Percentiles rank a stretch among this genome's conserved stretches.
These are phyloP conservation scores for Leptodactylus fallax DNA, from an alignment of 2,797 vertebrate genomes.

Conservation along the genomic window DNA sequence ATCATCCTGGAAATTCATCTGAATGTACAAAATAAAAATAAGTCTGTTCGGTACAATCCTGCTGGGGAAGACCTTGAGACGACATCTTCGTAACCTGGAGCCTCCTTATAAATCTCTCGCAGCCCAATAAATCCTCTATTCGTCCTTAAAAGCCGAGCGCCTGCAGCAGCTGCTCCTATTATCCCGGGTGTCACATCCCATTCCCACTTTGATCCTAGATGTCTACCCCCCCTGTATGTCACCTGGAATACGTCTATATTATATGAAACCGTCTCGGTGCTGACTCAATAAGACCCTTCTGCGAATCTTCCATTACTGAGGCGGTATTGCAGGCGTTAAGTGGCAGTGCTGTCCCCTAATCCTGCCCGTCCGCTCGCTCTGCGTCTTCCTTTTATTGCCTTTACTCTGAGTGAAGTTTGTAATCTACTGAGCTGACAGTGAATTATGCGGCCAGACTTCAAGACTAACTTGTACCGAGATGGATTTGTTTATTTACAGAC, in stretches of 20 bases:
- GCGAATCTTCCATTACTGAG: background rate
- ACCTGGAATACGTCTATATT: background rate
- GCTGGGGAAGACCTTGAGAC: background rate
- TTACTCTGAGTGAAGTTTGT: slow-evolving; percentile 49
- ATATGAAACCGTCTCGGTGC: background rate
- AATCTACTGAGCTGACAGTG: slow-evolving; percentile 44
- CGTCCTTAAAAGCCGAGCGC: background rate
- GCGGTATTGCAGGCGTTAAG: background rate
- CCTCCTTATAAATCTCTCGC: background rate
- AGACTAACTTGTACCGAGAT: slow-evolving; percentile 12
- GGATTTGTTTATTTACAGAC: slow-evolving; percentile 50
- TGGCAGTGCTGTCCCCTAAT: slow-evolving; percentile 32
- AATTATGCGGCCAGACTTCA: slow-evolving; percentile 22
- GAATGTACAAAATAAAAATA: slow-evolving; percentile 16
- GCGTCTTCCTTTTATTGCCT: slow-evolving; percentile 21
- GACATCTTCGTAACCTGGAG: background rate
- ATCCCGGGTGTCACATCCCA: slow-evolving; percentile 12
- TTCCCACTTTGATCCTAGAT: background rate
- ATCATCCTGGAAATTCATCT: background rate
- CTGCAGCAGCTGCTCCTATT: slow-evolving; percentile 28
- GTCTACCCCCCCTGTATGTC: background rate
- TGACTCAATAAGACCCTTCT: slow-evolving; percentile 23
- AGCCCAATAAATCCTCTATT: slow-evolving; percentile 37
- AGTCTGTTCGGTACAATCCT: background rate
- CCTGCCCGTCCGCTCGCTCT: background rate